These are phyloP conservation scores for Heloderma charlesbogerti DNA, from an alignment of 2,113 vertebrate species.

Conservation along the genomic window DNA sequence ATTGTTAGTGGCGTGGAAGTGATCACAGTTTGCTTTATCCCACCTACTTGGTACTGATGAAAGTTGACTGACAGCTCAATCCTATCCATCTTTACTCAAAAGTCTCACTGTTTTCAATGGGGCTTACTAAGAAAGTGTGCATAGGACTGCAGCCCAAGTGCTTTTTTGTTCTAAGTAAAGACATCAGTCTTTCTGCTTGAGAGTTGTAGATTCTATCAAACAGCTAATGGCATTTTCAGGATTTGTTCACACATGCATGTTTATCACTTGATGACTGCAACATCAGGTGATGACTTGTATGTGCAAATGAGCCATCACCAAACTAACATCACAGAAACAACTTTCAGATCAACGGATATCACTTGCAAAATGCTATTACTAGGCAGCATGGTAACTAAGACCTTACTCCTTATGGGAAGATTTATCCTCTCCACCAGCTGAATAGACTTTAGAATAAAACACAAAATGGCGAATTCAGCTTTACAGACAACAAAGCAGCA, in stretches of 20 bases:
- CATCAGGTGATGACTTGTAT: background rate
- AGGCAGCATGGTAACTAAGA: background rate
- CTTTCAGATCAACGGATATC: background rate
- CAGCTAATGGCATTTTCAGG: background rate
- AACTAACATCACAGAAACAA: background rate
- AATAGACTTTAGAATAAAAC: background rate
- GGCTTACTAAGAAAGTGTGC: background rate
- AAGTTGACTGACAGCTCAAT: background rate
- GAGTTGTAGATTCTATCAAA: background rate
- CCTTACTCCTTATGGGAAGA: background rate
- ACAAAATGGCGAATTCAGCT: background rate
- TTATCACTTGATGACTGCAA: background rate
- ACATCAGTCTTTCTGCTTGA: background rate
- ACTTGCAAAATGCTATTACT: background rate
- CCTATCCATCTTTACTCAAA: background rate
- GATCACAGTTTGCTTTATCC: background rate
- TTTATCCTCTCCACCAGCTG: too few relatives aligned
- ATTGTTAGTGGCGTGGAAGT: background rate
- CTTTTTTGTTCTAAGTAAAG: background rate
- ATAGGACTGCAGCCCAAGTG: background rate
- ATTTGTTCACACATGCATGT: background rate
- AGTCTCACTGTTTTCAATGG: background rate
- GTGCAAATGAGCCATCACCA: background rate
- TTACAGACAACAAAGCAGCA: background rate
- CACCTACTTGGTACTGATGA: background rate